Evolutionary conservation across 2,888 invertebrate species (phyloP), one percentile per base, ranked within the genome.

Genomic region (Drosophila limbata): DNA sequence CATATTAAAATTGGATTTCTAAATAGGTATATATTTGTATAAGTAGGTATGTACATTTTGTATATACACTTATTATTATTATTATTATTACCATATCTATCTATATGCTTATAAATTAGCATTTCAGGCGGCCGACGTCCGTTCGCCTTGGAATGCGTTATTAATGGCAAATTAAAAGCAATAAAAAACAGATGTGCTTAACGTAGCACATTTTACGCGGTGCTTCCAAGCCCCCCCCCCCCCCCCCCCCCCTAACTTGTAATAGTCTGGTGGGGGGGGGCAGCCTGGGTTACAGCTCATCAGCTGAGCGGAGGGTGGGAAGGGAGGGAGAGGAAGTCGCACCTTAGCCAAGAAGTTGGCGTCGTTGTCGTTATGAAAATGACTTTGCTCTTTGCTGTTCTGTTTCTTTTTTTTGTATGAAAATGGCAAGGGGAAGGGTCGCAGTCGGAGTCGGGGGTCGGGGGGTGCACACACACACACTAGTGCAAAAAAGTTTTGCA

Each of bases 121-220:
- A 85, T 84, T 84, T 81, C 56, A 61, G 67, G 61, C 70, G 79
- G 66, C 56, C 84, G 69, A 55, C 66, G 84, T 63, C 60, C 76
- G 64, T 69, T 81, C 65, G 81, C 78, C 82, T 74, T 70, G 84
- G 81, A 86, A 86, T 86, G 86, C 90, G 89, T 91, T 91, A 91
- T 91, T 91, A 91, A 91, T 91, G 91, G 91, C 90, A 89, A 91
- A 91, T 91, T 91, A 91, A 91, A 91, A 90, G 91, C 88, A 91
- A 91, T 91, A 91, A 91, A 91, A 91, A 90, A 84, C 91, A 91
- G 91, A 91, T 91, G 91, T 91, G 91, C 91, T 90, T 89, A 90
- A 84, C 90, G 88, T 86, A 86, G 91, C 91, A 90, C 88, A 90
- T 89, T 86, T 81, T 80, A 77, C 76, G 68, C 71, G 71, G 37